Evolutionary conservation across 2,113 vertebrate genomes (phyloP).

Genomic region (Dicentrarchus labrax): DNA sequence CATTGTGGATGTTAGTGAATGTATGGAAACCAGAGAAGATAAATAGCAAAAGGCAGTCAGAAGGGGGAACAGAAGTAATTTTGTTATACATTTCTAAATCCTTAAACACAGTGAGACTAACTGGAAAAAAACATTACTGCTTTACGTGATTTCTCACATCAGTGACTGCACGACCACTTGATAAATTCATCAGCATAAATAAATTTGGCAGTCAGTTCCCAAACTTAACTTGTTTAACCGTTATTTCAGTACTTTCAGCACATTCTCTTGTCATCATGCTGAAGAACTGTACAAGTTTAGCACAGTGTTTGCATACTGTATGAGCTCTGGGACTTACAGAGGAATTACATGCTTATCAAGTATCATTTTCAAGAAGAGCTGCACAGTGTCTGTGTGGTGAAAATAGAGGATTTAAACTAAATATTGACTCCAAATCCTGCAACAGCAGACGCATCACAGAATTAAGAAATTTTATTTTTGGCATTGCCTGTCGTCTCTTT

Average conservation of each 20-base stretch:
- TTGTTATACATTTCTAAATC: neutral
- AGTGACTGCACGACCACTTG: neutral
- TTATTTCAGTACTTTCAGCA: neutral
- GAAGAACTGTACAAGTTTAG: constrained; percentile 4
- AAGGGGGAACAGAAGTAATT: neutral
- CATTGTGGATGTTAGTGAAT: neutral
- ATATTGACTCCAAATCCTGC: constrained; percentile 20
- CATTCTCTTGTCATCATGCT: neutral
- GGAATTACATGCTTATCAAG: constrained; percentile 53
- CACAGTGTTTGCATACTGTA: constrained; percentile 34
- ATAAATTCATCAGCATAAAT: constrained; percentile 1
- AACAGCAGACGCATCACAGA: neutral
- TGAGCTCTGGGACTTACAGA: constrained; percentile 40
- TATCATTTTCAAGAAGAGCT: constrained; percentile 32
- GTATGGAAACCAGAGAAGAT: neutral
- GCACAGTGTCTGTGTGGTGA: constrained; percentile 1
- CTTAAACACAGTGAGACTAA: neutral
- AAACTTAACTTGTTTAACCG: neutral
- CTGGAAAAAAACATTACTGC: constrained; percentile 1
- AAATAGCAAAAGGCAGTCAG: constrained; percentile 1
- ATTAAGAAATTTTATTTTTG: constrained; percentile 24
- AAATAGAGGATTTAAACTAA: constrained; percentile 22
- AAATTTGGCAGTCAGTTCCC: constrained; percentile 8
- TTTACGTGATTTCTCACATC: constrained; percentile 7
- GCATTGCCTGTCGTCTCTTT: neutral